Conservation (phyloP, 2,797 vertebrate species). For the Staurois parvus region DNA sequence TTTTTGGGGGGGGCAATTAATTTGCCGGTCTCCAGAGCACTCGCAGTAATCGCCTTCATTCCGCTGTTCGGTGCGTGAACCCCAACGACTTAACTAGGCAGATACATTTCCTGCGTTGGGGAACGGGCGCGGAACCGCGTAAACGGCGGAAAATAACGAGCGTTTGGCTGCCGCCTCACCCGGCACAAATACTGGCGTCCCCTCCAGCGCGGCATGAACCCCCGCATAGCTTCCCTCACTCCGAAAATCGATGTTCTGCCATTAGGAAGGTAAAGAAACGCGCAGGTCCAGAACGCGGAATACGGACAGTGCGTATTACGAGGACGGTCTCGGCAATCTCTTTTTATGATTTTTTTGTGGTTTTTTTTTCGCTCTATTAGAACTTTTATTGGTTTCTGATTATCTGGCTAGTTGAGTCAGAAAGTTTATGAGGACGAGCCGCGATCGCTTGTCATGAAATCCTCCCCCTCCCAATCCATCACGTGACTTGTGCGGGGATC, state of each 20-base stretch:
- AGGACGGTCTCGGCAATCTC: neutral
- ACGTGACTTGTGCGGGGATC: neutral
- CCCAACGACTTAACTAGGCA: neutral
- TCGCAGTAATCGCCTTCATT: neutral
- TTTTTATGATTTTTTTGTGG: no score
- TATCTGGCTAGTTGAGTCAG: slow-evolving; percentile 2
- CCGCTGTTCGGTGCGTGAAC: neutral
- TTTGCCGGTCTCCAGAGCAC: neutral
- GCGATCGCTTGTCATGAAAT: slow-evolving; percentile 13
- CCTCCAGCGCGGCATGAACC: neutral
- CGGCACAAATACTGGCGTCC: neutral
- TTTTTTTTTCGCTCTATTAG: neutral
- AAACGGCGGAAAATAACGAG: slow-evolving; percentile 6
- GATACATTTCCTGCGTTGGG: neutral
- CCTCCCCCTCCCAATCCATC: slow-evolving; percentile 11
- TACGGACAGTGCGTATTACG: neutral
- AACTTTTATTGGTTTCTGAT: slow-evolving; percentile 21
- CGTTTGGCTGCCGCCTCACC: slow-evolving; percentile 25
- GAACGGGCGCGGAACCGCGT: neutral
- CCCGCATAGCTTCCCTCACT: neutral
- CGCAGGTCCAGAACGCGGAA: neutral
- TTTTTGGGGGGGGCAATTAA: neutral
- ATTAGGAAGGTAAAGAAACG: neutral
- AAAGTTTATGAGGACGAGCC: neutral
- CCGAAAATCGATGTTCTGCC: no score